These are phyloP conservation scores for Panthera leo DNA, from an alignment of 2,113 vertebrate species.

Conservation along the genomic window DNA sequence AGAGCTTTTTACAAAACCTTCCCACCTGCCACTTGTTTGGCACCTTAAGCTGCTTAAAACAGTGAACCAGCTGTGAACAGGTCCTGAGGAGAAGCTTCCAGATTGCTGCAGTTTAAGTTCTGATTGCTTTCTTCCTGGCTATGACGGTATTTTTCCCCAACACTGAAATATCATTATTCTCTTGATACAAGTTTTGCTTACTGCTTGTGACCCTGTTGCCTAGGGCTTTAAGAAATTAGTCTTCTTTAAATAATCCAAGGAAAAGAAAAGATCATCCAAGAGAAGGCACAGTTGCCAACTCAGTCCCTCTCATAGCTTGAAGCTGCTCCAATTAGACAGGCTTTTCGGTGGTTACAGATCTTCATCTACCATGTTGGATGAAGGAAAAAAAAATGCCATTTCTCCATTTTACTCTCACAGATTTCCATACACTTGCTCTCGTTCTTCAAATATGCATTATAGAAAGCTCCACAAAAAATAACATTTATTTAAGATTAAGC, in stretches of 20 bases:
- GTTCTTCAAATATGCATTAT: background rate
- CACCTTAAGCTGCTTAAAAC: slow-evolving; percentile 9
- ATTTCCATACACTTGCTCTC: background rate
- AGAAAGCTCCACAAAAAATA: slow-evolving; percentile 26
- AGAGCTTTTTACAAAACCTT: background rate
- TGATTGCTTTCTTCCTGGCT: background rate
- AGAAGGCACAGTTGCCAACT: background rate
- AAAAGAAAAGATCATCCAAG: slow-evolving; percentile 32
- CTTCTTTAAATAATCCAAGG: slow-evolving; percentile 50
- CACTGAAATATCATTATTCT: slow-evolving; percentile 43
- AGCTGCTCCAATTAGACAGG: slow-evolving; percentile 42
- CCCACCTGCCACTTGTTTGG: background rate
- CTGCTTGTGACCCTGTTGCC: slow-evolving; percentile 3
- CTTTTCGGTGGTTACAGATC: slow-evolving; percentile 5
- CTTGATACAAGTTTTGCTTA: slow-evolving; percentile 52
- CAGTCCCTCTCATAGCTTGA: background rate
- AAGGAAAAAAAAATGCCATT: background rate
- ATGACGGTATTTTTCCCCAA: slow-evolving; percentile 33
- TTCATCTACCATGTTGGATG: slow-evolving; percentile 7
- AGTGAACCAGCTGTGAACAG: slow-evolving; percentile 9
- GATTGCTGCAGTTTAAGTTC: slow-evolving; percentile 17
- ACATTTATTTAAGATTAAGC: background rate
- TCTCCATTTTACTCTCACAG: background rate
- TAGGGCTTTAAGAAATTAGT: slow-evolving; percentile 52
- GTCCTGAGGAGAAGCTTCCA: slow-evolving; percentile 53